Evolutionary conservation across 1,140 invertebrate genomes (phyloP).

Genomic region (Ceratosolen solmsi): DNA sequence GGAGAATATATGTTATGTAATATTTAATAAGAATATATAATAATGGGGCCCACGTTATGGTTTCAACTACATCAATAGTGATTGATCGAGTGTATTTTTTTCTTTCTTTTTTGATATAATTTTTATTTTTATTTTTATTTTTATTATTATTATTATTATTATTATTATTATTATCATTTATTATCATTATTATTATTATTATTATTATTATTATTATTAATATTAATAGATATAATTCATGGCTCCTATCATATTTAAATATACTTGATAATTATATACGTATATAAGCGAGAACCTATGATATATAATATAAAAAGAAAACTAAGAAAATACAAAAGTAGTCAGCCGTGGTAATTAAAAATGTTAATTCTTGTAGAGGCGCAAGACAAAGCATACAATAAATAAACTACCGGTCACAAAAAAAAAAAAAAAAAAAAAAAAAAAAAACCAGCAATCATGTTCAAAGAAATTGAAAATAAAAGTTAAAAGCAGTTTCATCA

Average conservation of each 20-base stretch:
- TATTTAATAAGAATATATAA: constrained; percentile 72
- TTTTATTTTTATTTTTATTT: constrained; percentile 56
- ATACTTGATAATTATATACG: constrained; percentile 58
- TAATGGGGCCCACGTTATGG: constrained; percentile 64
- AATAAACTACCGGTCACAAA: background rate
- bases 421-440: constrained; percentile 1
- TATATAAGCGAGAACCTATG: constrained; percentile 60
- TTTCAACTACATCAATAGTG: constrained; percentile 65
- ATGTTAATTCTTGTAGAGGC: background rate
- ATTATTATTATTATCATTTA: constrained; percentile 19
- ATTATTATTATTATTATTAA: constrained; percentile 18
- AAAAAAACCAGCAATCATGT: background rate
- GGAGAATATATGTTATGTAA: constrained; percentile 70
- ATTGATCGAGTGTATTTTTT: constrained; percentile 56
- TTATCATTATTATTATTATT: constrained; percentile 39
- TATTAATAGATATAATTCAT: constrained; percentile 57
- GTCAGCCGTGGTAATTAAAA: constrained; percentile 21
- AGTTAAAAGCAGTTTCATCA: background rate
- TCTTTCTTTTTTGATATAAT: constrained; percentile 57
- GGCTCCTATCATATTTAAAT: constrained; percentile 59
- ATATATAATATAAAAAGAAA: constrained; percentile 53
- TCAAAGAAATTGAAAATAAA: background rate
- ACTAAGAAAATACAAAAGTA: constrained; percentile 41
- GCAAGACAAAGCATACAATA: background rate
- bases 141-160: constrained; percentile 33